phyloP scores from a whole-genome alignment of 2,888 invertebrate genomes.

The Aricia artaxerxes region DNA sequence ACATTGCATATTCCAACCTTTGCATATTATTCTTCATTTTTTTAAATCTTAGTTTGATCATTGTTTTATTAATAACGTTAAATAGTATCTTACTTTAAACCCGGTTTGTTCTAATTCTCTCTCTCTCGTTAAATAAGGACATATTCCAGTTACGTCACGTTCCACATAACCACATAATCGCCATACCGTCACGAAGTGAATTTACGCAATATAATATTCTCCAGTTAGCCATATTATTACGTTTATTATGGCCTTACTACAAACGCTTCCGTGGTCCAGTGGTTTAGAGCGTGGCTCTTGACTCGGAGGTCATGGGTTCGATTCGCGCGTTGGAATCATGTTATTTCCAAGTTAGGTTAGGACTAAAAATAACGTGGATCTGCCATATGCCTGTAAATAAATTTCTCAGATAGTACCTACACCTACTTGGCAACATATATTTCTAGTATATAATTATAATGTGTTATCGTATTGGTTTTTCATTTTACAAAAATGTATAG shows the following conservation, averaged over 20 bases:
- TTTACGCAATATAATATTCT: neutral
- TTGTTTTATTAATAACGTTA: neutral
- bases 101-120: neutral
- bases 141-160: neutral
- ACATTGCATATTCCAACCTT: too few species aligned
- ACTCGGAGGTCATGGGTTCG: too few species aligned
- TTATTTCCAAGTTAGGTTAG: too few species aligned
- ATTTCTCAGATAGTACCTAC: neutral
- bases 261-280: too few species aligned
- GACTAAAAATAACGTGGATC: too few species aligned
- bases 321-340: too few species aligned
- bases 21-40: too few species aligned
- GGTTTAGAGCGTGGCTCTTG: too few species aligned
- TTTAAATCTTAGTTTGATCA: too few species aligned
- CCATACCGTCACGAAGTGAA: neutral
- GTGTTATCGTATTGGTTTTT: neutral
- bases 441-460: neutral
- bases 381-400: too few species aligned
- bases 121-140: neutral
- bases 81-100: neutral
- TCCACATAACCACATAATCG: neutral
- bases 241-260: neutral
- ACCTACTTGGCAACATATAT: neutral
- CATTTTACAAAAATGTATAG: constrained; percentile 12
- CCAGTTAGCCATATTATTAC: neutral